Evolutionary conservation across 1,140 invertebrate genomes (phyloP).

Genomic region (Metopolophium dirhodum): DNA sequence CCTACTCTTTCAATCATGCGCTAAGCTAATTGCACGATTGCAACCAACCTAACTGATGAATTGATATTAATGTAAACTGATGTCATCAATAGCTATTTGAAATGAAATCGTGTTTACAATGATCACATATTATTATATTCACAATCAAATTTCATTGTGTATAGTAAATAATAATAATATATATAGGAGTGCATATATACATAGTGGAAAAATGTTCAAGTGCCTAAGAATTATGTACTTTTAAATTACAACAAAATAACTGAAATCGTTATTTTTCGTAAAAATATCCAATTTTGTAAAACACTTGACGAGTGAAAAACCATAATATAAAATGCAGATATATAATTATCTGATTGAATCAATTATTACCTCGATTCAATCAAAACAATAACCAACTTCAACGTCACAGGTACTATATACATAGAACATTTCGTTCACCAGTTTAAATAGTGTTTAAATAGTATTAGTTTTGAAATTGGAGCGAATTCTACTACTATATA

Average conservation of each 20-base stretch:
- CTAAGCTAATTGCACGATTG: background rate
- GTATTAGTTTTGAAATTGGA: too few species aligned
- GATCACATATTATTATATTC: conserved; percentile 11
- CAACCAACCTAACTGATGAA: background rate
- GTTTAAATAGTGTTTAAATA: too few species aligned
- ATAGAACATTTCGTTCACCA: too few species aligned
- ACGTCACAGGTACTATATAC: too few species aligned
- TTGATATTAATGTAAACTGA: background rate
- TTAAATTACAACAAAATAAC: background rate
- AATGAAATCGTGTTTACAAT: background rate
- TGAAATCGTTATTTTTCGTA: background rate
- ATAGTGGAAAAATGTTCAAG: background rate
- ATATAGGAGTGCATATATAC: background rate
- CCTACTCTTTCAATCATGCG: background rate
- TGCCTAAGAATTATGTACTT: background rate
- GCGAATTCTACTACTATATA: too few species aligned
- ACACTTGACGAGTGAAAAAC: too few species aligned
- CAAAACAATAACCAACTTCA: too few species aligned
- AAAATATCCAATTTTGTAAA: background rate
- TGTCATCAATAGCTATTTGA: background rate
- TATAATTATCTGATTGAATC: too few species aligned
- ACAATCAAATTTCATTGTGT: background rate
- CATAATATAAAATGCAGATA: too few species aligned
- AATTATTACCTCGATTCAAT: too few species aligned
- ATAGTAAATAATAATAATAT: background rate